Evolutionary conservation across 2,888 invertebrate species (phyloP).

Genomic region (Synanthedon vespiformis): DNA sequence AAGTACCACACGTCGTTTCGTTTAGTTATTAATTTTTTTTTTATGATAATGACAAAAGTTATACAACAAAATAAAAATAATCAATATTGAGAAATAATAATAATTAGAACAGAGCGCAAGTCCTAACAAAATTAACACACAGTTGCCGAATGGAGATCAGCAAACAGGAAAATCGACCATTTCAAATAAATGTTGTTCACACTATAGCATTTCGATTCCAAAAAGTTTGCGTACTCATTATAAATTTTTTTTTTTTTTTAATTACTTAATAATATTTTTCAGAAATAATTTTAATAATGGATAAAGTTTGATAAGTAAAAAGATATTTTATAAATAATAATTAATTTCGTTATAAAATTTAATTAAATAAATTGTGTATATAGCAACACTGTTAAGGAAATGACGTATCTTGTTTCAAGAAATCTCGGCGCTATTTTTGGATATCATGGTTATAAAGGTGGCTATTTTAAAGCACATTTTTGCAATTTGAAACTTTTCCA

Average conservation of each 20-base stretch:
- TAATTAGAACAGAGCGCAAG: constrained; percentile 48
- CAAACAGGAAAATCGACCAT: constrained; percentile 70
- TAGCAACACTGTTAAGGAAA: constrained; percentile 43
- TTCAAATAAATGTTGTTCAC: constrained; percentile 46
- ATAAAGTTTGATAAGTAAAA: too few species aligned
- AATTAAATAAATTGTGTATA: neutral
- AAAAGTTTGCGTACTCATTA: neutral
- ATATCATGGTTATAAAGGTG: constrained; percentile 34
- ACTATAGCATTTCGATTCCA: constrained; percentile 26
- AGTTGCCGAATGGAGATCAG: constrained; percentile 60
- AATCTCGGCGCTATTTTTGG: constrained; percentile 62
- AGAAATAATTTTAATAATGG: too few species aligned
- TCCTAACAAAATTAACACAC: constrained; percentile 55
- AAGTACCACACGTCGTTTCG: constrained; percentile 78
- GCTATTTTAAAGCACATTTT: constrained; percentile 64
- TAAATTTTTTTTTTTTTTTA: too few species aligned
- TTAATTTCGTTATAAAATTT: too few species aligned
- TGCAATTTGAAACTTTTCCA: constrained; percentile 62
- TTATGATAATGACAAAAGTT: constrained; percentile 16
- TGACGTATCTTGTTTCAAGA: constrained; percentile 33
- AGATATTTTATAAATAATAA: too few species aligned
- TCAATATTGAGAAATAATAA: constrained; percentile 58
- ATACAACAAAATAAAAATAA: constrained; percentile 58
- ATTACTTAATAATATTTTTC: too few species aligned
- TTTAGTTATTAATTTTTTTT: constrained; percentile 32